Percentiles rank a stretch among this genome's conserved stretches.
phyloP scores from a whole-genome alignment of 2,113 vertebrate species.

The Macrotus californicus region DNA sequence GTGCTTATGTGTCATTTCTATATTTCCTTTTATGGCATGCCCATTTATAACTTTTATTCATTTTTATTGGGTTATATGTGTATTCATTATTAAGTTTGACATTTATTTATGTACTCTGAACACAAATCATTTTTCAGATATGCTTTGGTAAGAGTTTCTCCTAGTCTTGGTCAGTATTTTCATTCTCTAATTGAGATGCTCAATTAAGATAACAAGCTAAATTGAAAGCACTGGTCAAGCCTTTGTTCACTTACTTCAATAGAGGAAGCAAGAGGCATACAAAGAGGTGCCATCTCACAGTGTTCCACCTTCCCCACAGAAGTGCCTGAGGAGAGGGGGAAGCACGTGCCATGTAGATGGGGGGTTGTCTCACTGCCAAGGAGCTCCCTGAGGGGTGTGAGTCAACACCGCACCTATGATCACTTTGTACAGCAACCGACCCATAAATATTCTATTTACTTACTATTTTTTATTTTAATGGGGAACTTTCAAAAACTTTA shows the following conservation, averaged over 20 bases:
- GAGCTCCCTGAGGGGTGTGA: background rate
- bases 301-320: background rate
- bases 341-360: background rate
- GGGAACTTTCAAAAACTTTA: background rate
- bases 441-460: background rate
- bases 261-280: background rate
- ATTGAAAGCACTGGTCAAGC: background rate
- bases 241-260: background rate
- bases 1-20: background rate
- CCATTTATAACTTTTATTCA: background rate
- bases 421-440: background rate
- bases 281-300: background rate
- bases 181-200: background rate
- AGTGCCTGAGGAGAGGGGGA: background rate
- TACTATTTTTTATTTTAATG: background rate
- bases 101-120: background rate
- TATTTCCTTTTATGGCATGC: background rate
- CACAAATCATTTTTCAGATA: background rate
- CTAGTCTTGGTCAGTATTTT: background rate
- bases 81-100: background rate
- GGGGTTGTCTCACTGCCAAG: fast-evolving
- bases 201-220: background rate
- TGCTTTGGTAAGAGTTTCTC: background rate
- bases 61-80: background rate
- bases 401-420: background rate